phyloP scores from a whole-genome alignment of 2,888 invertebrate species.

The Hydropsyche betteni region DNA sequence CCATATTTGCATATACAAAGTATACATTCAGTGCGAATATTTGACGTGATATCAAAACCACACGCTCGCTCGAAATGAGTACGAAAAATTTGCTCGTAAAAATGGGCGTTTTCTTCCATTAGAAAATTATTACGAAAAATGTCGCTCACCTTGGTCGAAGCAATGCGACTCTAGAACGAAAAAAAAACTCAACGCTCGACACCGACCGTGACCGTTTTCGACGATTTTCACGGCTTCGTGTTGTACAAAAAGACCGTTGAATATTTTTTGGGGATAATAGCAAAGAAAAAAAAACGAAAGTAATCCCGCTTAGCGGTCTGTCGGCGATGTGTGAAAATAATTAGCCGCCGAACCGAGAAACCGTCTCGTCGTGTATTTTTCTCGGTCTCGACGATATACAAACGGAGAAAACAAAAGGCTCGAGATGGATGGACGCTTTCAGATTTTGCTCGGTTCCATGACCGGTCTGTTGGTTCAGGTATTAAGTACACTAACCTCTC shows the following conservation, averaged over 20 bases:
- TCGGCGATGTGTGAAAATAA: conserved; percentile 44
- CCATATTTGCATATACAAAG: too few species aligned
- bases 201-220: conserved; percentile 1
- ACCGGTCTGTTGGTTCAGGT: conserved; percentile 8
- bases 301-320: conserved; percentile 35
- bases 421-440: conserved; percentile 14
- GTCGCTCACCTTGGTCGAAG: conserved; percentile 2
- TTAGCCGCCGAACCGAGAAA: conserved; percentile 6
- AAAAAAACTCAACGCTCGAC: background rate
- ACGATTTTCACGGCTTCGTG: background rate
- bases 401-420: conserved; percentile 29
- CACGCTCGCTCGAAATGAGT: too few species aligned
- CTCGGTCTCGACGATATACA: background rate
- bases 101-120: too few species aligned
- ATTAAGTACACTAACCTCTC: conserved; percentile 11
- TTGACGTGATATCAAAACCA: too few species aligned
- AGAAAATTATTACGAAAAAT: conserved; percentile 1
- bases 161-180: background rate
- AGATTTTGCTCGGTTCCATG: conserved; percentile 14
- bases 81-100: too few species aligned
- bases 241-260: too few species aligned
- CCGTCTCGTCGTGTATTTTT: background rate
- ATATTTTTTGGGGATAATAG: too few species aligned
- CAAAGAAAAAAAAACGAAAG: conserved; percentile 35
- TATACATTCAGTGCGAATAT: too few species aligned